Evolutionary conservation across 2,888 invertebrate species (phyloP), one percentile per base, ranked within the genome.

Genomic region (Volucella inanis): DNA sequence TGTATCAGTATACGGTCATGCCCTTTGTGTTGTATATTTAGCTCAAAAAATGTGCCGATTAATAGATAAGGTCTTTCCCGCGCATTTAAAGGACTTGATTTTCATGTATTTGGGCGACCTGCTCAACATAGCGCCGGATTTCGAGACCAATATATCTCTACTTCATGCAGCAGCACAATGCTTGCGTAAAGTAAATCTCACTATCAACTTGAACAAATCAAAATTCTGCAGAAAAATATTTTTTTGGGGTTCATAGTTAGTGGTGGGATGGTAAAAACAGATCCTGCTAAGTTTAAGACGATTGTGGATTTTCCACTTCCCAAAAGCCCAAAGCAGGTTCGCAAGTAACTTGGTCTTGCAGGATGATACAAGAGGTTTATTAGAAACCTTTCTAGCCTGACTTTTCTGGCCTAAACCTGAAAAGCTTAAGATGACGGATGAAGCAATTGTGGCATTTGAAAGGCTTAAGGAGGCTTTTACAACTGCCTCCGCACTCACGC

Each of bases 311-410:
- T 18, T 18, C 18, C 18, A 18, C 18, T 18, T 18, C 18, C 18
- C 18, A 18, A 18, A 18, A 18, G 18, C 18, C 18, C 2, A 2
- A 75, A 81, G 11, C 78, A 87, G 41, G 75, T 87, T 2, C 65
- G 88, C 0, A 74, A 87, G 18, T 50, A 82, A 11, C 76, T 87
- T 55, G 64, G 79, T 2, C 76, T 84, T 52, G 81, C 81, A 0
- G 80, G 87, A 3, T 87, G 80, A 81, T 87, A 85, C 18, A 47
- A 79, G 11, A 52, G 75, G 8, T 87, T 87, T 50, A 84, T 87
- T 8, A 43, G 45, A 18, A 62, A 85, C 15, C 79, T 68, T 43
- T 74, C 86, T 4, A 11, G 39, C 3, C 18, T 74, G 31, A 76
- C 64, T 1, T 39, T 71, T 6, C 87, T 70, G 2, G 15, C 83